Conservation (phyloP, 2,888 invertebrate genomes). For the Eueremaeus valkanovi region DNA sequence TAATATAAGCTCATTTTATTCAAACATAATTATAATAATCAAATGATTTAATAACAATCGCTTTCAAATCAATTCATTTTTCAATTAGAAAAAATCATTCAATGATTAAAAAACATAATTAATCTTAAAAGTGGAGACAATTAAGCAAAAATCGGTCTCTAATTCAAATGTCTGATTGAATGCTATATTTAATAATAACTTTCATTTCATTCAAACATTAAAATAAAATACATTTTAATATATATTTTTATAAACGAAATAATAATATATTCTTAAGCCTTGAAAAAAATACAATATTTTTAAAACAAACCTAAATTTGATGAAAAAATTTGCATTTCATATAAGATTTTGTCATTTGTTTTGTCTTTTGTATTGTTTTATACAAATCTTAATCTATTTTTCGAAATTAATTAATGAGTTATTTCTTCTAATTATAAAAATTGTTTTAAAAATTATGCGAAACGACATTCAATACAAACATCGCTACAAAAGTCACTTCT, state of each 20-base stretch:
- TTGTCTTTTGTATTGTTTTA: background rate
- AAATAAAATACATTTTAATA: constrained; percentile 17
- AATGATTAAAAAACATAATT: background rate
- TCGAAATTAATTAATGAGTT: background rate
- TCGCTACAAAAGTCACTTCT: background rate
- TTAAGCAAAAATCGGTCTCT: background rate
- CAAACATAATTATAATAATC: constrained; percentile 7
- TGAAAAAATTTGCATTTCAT: background rate
- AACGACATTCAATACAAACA: background rate
- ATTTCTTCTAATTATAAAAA: too few species aligned
- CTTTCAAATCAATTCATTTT: background rate
- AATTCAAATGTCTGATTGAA: background rate
- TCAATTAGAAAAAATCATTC: background rate
- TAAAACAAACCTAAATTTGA: background rate
- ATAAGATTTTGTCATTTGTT: background rate
- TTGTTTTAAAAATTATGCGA: background rate
- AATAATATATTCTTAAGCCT: too few species aligned
- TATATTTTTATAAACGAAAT: background rate
- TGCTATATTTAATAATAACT: background rate
- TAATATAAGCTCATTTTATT: constrained; percentile 21
- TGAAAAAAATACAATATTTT: too few species aligned
- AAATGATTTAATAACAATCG: constrained; percentile 24
- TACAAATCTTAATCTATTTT: background rate
- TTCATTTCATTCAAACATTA: background rate
- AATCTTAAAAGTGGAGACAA: background rate